Evolutionary conservation across 1,140 invertebrate genomes (phyloP).

Genomic region (Octopus sinensis): DNA sequence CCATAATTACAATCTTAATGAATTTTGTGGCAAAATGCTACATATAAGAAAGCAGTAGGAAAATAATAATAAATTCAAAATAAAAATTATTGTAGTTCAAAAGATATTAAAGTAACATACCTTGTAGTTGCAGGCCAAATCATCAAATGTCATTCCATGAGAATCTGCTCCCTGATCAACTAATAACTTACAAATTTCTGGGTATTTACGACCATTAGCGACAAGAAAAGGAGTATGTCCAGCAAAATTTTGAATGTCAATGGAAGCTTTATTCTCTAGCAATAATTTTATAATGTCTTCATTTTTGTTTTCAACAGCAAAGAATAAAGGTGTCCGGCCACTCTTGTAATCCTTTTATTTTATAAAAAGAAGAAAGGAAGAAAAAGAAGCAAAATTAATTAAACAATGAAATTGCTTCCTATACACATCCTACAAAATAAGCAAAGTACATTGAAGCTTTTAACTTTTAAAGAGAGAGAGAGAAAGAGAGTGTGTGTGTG

Average conservation of each 20-base stretch:
- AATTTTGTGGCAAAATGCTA: too few relatives aligned
- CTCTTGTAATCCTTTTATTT: slow-evolving; percentile 47
- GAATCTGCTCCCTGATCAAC: slow-evolving; percentile 20
- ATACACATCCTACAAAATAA: too few relatives aligned
- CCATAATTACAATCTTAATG: too few relatives aligned
- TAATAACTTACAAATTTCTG: slow-evolving; percentile 27
- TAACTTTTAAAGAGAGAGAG: too few relatives aligned
- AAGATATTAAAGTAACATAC: neutral
- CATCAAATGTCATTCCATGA: neutral
- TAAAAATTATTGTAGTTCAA: too few relatives aligned
- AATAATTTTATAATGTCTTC: slow-evolving; percentile 38
- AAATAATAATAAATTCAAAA: too few relatives aligned
- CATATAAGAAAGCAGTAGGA: too few relatives aligned
- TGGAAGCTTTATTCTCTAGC: slow-evolving; percentile 34
- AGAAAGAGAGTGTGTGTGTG: too few relatives aligned
- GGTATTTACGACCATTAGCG: slow-evolving; percentile 39
- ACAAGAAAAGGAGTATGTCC: slow-evolving; percentile 44
- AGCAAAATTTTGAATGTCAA: slow-evolving; percentile 46
- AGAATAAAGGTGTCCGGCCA: slow-evolving; percentile 47
- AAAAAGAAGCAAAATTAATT: too few relatives aligned
- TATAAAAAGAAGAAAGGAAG: too few relatives aligned
- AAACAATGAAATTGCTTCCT: too few relatives aligned
- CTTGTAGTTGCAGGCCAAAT: neutral
- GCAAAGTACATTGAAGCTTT: too few relatives aligned
- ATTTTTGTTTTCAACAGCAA: slow-evolving; percentile 44